A percentile compares a stretch with the other conserved stretches of the same genome.
phyloP scores from a whole-genome alignment of 53 echinoderm and acorn worm species.

The Stichopus horrens region DNA sequence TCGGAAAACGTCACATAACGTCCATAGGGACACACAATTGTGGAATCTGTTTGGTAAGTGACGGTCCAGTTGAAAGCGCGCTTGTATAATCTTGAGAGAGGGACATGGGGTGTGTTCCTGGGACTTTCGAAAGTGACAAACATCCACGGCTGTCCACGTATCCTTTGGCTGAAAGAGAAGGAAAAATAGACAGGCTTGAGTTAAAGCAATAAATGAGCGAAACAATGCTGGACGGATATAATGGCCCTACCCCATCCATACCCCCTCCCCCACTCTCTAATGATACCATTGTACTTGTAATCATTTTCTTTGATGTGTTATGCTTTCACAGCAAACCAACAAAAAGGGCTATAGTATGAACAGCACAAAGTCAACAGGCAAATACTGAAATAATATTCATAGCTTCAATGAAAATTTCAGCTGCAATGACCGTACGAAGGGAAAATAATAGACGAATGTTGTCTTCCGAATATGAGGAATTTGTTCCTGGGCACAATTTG shows the following conservation, averaged over 20 bases:
- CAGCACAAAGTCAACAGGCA: too few species aligned
- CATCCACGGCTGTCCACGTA: constrained; percentile 6
- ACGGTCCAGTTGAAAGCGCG: constrained; percentile 3
- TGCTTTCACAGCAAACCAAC: too few species aligned
- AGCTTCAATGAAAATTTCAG: too few species aligned
- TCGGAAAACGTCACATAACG: background rate
- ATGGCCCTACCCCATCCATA: background rate
- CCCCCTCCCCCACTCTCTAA: background rate
- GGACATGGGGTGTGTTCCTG: background rate
- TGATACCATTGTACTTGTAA: background rate
- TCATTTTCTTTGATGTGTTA: too few species aligned
- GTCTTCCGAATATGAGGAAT: too few species aligned
- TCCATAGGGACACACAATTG: constrained; percentile 9
- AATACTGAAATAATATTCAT: too few species aligned
- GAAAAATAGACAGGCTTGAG: background rate
- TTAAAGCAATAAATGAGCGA: background rate
- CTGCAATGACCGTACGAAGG: too few species aligned
- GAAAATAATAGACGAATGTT: too few species aligned
- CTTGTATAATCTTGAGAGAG: background rate
- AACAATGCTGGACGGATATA: background rate
- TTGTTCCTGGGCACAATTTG: too few species aligned
- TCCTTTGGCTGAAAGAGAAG: background rate
- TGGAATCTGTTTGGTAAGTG: constrained; percentile 17
- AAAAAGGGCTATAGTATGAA: too few species aligned
- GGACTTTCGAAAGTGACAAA: constrained; percentile 18